These are phyloP conservation scores for Bombus consobrinus DNA, from an alignment of 1,140 invertebrate species.

Conservation along the genomic window DNA sequence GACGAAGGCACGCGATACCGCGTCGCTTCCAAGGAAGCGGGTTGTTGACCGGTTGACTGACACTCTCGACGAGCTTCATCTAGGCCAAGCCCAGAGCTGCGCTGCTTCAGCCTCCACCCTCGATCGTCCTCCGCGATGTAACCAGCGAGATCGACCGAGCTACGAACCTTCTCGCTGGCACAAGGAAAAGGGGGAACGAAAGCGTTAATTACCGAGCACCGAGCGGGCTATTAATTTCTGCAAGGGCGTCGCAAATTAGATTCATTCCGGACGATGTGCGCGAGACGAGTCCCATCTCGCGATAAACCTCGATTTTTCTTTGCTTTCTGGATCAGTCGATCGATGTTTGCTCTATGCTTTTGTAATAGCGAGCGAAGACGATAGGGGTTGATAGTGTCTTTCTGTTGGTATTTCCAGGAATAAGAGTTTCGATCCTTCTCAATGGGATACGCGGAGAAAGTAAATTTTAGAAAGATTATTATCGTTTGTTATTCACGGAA, in stretches of 20 bases:
- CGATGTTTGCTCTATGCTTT: not conserved
- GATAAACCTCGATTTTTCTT: too few relatives aligned
- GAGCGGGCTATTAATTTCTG: slow-evolving; percentile 17
- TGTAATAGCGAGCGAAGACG: too few relatives aligned
- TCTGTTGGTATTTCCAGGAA: too few relatives aligned
- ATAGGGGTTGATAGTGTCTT: too few relatives aligned
- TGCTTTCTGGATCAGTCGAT: not conserved
- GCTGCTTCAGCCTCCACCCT: slow-evolving; percentile 19
- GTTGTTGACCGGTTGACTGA: slow-evolving; percentile 71
- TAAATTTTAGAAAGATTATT: too few relatives aligned
- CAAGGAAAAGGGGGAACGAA: not conserved
- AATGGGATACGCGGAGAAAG: too few relatives aligned
- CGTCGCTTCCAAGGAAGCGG: slow-evolving; percentile 62
- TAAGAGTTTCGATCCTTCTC: too few relatives aligned
- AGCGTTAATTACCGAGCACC: slow-evolving; percentile 21
- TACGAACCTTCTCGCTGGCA: too few relatives aligned
- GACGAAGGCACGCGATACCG: slow-evolving; percentile 67
- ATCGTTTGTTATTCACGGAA: too few relatives aligned
- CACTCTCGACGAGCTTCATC: slow-evolving; percentile 58
- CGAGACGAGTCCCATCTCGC: too few relatives aligned
- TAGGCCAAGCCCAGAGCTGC: slow-evolving; percentile 39
- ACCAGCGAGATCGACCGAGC: not conserved
- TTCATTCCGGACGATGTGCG: slow-evolving; percentile 1
- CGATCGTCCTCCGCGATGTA: not conserved
- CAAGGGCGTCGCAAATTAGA: slow-evolving; percentile 28